Base-by-base conservation (phyloP, 1,140 invertebrate genomes). In the Andrena cerasifolii region DNA sequence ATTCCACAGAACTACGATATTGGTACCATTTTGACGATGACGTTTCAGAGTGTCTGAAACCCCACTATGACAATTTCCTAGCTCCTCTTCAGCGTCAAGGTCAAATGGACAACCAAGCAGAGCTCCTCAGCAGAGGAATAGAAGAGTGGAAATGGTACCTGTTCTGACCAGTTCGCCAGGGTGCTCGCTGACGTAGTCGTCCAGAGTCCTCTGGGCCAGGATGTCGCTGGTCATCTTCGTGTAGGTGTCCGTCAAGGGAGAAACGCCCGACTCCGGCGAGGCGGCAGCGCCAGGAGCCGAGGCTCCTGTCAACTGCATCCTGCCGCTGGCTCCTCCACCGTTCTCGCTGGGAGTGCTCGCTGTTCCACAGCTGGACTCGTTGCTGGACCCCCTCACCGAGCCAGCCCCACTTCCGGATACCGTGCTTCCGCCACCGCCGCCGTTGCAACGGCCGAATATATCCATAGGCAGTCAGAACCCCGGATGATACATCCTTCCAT, bases 131-230 rank as follows among this genome's bases (percentile, higher is more conserved):
- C n/a, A n/a, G n/a, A n/a, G n/a, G n/a, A 40, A 40, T 40, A n/a
- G 4, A 49, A 49, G 18, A 24, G 2, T 26, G 14, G 31, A 78
- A 43, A 14, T 21, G 86, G 88, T 66, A 79, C 98, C 98, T 16
- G 98, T 99, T 87, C 97, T 94, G 75, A 99, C 96, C 78, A 99
- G 93, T 91, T 99, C 98, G 4, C 97, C 97, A 0, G 96, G 97
- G 93, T 98, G 98, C 89, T 99, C 98, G 71, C 96, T 96, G 36
- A 98, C 94, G 84, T 98, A 97, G 88, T 98, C 97, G 47, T 96
- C 96, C n/a, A 98, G 91, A 0, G 97, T 97, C 71, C 97, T 94
- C 89, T 97, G 96, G 1, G 96, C 96, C 82, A 97, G 93, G 54
- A 97, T 97, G 88, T 97, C 96, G 3, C 96, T 96, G 26, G 96